These are phyloP conservation scores for Sminthurinus aureus DNA, from an alignment of 2,888 invertebrate genomes.

Conservation along the genomic window DNA sequence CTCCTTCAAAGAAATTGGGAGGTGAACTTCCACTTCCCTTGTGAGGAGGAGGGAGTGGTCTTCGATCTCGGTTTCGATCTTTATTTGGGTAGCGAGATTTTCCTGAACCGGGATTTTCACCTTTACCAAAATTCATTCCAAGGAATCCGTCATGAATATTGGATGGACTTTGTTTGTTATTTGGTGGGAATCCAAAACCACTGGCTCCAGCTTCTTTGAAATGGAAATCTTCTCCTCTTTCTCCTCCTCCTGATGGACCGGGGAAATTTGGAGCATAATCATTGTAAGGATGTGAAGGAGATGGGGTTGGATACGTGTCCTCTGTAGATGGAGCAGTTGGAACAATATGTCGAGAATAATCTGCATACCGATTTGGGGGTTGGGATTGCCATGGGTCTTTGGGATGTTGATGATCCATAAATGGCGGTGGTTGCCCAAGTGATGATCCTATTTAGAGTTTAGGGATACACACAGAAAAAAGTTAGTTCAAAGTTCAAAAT, in stretches of 20 bases:
- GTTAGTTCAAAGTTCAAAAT: no score
- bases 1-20: neutral
- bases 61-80: no score
- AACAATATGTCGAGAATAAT: neutral
- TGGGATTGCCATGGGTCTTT: constrained; percentile 17
- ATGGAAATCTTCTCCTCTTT: no score
- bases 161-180: no score
- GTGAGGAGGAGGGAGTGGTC: neutral
- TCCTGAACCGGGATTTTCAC: no score
- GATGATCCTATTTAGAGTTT: constrained; percentile 8
- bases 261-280: neutral
- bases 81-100: no score
- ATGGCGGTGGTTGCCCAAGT: constrained; percentile 44
- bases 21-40: neutral
- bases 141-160: no score
- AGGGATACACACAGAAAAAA: no score
- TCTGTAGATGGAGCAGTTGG: neutral
- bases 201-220: neutral
- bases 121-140: no score
- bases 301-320: neutral
- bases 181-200: neutral
- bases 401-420: constrained; percentile 23
- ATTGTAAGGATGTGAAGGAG: neutral
- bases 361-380: constrained; percentile 12
- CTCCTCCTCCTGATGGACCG: neutral